phyloP scores from a whole-genome alignment of 2,797 vertebrate species.

The Ceyx erithaca region DNA sequence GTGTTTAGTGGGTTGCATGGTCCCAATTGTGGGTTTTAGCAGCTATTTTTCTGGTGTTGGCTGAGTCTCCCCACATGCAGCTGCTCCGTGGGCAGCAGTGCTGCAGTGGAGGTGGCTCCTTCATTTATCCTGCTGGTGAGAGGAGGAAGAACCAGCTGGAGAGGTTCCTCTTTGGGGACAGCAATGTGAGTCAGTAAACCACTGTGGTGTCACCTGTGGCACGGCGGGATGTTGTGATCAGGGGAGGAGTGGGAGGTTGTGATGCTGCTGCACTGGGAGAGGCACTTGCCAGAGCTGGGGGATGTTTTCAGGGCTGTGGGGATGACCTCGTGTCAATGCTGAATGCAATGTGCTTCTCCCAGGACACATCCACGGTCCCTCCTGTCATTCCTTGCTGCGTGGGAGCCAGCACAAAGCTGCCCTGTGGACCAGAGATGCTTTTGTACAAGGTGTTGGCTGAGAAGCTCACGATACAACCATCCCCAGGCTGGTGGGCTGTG shows the following conservation, averaged over 20 bases:
- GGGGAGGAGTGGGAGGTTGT: background rate
- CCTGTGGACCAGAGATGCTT: background rate
- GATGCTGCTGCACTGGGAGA: background rate
- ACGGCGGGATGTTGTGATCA: too few relatives aligned
- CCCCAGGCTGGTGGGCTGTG: background rate
- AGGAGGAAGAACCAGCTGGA: background rate
- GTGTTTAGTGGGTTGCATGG: rapidly evolving
- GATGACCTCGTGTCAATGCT: background rate
- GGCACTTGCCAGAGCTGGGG: background rate
- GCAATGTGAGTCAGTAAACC: background rate
- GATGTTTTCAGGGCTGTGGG: background rate
- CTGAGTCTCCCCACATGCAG: background rate
- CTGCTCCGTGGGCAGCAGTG: background rate
- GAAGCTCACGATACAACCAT: rapidly evolving
- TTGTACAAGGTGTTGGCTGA: background rate
- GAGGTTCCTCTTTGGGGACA: background rate
- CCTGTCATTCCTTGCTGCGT: rapidly evolving
- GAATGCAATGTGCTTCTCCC: background rate
- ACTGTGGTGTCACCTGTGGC: background rate
- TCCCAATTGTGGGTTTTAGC: rapidly evolving
- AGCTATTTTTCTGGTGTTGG: background rate
- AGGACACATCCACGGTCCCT: rapidly evolving
- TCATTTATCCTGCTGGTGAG: background rate
- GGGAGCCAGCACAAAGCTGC: background rate
- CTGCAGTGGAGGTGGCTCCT: background rate